Evolutionary conservation across 2,797 vertebrate species (phyloP), one percentile per base, ranked within the genome.

Genomic region (Dallia pectoralis): DNA sequence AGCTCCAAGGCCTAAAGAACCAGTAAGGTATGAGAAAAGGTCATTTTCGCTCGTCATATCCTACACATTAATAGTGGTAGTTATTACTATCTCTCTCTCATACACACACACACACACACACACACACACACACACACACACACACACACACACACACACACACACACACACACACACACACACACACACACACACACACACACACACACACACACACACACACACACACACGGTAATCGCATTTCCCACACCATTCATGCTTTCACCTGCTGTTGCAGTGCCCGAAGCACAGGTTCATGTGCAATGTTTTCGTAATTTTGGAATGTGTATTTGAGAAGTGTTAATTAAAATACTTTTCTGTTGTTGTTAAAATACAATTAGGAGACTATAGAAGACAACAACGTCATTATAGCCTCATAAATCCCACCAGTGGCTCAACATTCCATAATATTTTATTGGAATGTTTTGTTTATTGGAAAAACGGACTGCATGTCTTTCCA

Each of bases 51-150:
- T 44, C 40, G 8, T 44, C 14, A 44, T 44, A 44, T 11, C 40
- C 40, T 14, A 12, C 22, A 22, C 2, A 11, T 22, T n/a, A 22
- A 3, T 9, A 2, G 53, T 56, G n/a, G n/a, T 22, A 4, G 22
- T 56, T 14, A 12, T 56, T 56, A 9, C n/a, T 56, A 4, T 25
- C 22, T 59, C 53, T 27, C 22, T 25, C 53, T 27, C 53, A 12
- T 11, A 11, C 53, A 11, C 12, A 12, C 22, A 56, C 51, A 40
- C 66, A 2, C 44, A n/a, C 74, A 53, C 29, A 15, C 65, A 15
- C 65, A 62, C 47, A 51, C 65, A 62, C 59, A 19, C 70, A 87
- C 89, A 88, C 69, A 84, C 81, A 87, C 90, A 80, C 88, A 88
- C 84, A 82, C 81, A 81, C 84, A 88, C 84, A 90, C 84, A 83